Conservation (phyloP, 1,140 invertebrate genomes). For the Aphelinus atriplicis region DNA sequence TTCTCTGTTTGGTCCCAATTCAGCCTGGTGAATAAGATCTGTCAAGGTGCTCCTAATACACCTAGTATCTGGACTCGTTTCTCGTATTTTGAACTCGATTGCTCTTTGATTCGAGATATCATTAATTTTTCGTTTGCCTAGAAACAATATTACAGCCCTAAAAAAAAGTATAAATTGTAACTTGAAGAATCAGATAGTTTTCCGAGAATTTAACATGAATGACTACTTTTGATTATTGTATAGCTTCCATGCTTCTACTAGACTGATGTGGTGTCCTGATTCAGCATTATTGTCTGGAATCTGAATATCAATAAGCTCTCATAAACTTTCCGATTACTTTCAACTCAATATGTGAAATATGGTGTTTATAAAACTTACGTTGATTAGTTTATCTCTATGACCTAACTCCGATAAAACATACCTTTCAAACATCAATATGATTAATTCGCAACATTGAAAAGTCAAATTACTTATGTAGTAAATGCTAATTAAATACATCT, state of each 20-base stretch:
- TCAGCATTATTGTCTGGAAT: slow-evolving; percentile 83
- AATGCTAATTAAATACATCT: background rate
- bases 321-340: background rate
- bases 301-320: slow-evolving; percentile 61
- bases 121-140: slow-evolving; percentile 88
- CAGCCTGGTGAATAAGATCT: slow-evolving; percentile 68
- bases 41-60: slow-evolving; percentile 78
- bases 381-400: slow-evolving; percentile 66
- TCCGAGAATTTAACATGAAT: slow-evolving; percentile 8
- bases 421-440: slow-evolving; percentile 48
- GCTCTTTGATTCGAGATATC: slow-evolving; percentile 91
- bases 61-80: slow-evolving; percentile 75
- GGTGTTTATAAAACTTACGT: slow-evolving; percentile 65
- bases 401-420: slow-evolving; percentile 70
- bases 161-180: slow-evolving; percentile 28
- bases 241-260: no score
- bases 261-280: slow-evolving; percentile 65
- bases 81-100: slow-evolving; percentile 86
- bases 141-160: slow-evolving; percentile 82
- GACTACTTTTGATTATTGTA: no score
- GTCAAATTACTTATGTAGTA: slow-evolving; percentile 12
- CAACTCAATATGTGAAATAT: no score
- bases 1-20: slow-evolving; percentile 70
- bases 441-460: slow-evolving; percentile 43
- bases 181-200: slow-evolving; percentile 14